Conservation (phyloP, 1,140 invertebrate genomes). For the Dryas iulia region DNA sequence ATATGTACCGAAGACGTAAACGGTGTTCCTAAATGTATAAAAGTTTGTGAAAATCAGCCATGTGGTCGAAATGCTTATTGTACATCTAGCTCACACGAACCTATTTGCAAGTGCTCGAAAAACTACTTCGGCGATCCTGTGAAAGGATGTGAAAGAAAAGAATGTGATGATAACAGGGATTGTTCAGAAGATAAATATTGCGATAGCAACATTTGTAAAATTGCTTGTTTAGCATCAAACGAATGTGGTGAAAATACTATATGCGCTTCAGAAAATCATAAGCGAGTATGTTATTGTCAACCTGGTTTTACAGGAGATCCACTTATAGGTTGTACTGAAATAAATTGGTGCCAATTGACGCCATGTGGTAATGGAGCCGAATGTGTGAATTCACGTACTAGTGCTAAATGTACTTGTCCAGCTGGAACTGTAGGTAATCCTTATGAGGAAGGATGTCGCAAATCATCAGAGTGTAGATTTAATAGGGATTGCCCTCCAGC, state of each 20-base stretch:
- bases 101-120: conserved; percentile 87
- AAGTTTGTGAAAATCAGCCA: conserved; percentile 85
- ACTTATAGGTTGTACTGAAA: conserved; percentile 84
- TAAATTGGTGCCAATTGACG: conserved; percentile 89
- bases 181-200: conserved; percentile 92
- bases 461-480: conserved; percentile 87
- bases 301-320: conserved; percentile 92
- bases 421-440: conserved; percentile 90
- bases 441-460: conserved; percentile 88
- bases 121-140: conserved; percentile 91
- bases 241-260: conserved; percentile 91
- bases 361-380: conserved; percentile 91
- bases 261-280: conserved; percentile 89
- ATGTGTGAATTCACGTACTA: conserved; percentile 91
- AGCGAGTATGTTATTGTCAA: conserved; percentile 89
- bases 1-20: conserved; percentile 78
- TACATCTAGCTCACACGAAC: conserved; percentile 84
- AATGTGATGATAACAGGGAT: conserved; percentile 86
- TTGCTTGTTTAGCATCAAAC: conserved; percentile 89
- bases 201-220: conserved; percentile 89
- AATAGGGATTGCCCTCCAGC: conserved; percentile 89
- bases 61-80: conserved; percentile 93
- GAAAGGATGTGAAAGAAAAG: conserved; percentile 88
- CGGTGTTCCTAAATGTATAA: conserved; percentile 87
- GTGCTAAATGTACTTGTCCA: conserved; percentile 90